Evolutionary conservation across 2,113 vertebrate genomes (phyloP).

Genomic region (Enhydra lutris): DNA sequence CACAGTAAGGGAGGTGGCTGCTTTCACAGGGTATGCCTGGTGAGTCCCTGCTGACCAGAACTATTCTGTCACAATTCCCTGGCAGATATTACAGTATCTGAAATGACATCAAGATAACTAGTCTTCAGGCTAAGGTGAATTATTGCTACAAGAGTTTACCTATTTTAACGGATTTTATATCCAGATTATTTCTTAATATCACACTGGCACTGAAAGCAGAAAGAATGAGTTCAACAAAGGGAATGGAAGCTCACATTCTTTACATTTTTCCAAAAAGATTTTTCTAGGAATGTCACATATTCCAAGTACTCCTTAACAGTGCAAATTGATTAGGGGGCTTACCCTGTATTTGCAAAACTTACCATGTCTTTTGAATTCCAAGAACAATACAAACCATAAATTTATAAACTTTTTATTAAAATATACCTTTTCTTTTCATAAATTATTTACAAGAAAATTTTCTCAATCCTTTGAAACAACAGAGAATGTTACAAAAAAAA

Average conservation of each 20-base stretch:
- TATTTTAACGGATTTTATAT: background rate
- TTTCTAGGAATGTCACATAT: conserved; percentile 16
- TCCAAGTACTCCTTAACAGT: background rate
- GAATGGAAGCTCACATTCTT: background rate
- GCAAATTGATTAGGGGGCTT: background rate
- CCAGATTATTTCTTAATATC: background rate
- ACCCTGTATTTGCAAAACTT: conserved; percentile 9
- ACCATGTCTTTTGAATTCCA: background rate
- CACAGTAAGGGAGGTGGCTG: background rate
- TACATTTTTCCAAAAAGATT: background rate
- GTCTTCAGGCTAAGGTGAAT: background rate
- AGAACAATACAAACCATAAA: conserved; percentile 34
- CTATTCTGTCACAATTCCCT: background rate
- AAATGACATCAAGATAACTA: background rate
- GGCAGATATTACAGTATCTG: background rate
- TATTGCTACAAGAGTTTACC: background rate
- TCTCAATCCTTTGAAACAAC: background rate
- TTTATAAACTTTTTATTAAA: conserved; percentile 66
- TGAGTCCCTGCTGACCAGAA: background rate
- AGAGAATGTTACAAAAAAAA: conserved; percentile 27
- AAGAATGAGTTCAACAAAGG: background rate
- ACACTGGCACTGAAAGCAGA: background rate
- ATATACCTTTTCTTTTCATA: conserved; percentile 35
- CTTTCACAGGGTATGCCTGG: background rate
- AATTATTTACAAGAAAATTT: conserved; percentile 42